Base-by-base conservation (phyloP, 2,797 vertebrate species). In the Adelosebastes latens region DNA sequence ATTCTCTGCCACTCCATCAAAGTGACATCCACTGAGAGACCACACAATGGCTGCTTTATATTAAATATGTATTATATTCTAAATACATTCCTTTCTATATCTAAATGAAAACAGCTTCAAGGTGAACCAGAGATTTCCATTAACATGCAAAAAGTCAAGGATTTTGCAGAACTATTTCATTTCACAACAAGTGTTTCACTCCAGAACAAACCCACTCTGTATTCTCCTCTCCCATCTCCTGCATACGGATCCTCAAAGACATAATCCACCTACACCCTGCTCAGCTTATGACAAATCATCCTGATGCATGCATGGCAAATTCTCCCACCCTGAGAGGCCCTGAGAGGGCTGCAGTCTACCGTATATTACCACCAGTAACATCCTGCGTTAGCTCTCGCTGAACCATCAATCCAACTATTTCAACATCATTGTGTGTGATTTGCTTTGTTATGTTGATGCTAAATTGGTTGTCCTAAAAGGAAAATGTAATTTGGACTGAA, bases 1-100 rank as follows among this genome's bases (percentile, higher is more conserved):
- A 79, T 80, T 83, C 73, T 81, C 52, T 77, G 71, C 62, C 76
- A 31, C 84, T 90, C 87, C 77, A 25, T 89, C 87, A 87, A 18
- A 46, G 31, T 65, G 52, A 66, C 81, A 59, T 70, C 75, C 39
- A 13, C 11, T 1, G 60, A 60, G 64, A 31, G 36, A 22, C 12
- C 68, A 16, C 72, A 84, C 79, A 67, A 75, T 74, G 7, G 18
- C 0, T 9, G 16, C 55, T 24, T 34, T 27, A 6, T 34, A 39
- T 77, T 27, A 31, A 52, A 86, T 60, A 32, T 75, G 36, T 7
- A 56, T 80, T 68, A 29, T n/a, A 13, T 62, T 62, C 27, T 61
- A 27, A 34, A 20, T 7, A 53, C 4, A 36, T 22, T 14, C 24
- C 24, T 18, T 6, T 68, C 39, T 34, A 2, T 4, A 5, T 52